Conservation (phyloP, 2,113 vertebrate genomes). For the Rhinopithecus roxellana region DNA sequence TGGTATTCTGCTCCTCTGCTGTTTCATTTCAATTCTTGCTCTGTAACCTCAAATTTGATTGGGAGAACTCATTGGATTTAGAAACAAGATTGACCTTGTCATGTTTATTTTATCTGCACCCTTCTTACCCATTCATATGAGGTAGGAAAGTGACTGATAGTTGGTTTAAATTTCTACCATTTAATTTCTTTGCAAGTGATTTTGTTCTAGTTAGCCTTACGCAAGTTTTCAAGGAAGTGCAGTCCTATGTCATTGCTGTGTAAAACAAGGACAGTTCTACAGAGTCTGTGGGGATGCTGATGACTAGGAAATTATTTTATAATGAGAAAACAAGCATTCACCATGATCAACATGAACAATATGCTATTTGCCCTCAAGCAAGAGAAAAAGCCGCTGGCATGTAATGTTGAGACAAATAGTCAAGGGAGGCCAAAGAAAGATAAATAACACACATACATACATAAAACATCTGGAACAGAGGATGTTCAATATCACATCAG, state of each 20-base stretch:
- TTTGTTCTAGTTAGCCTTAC: not conserved
- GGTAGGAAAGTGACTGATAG: not conserved
- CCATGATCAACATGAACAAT: not conserved
- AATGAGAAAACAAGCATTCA: conserved; percentile 15
- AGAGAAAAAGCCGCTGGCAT: not conserved
- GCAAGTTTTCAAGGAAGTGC: not conserved
- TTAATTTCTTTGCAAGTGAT: not conserved
- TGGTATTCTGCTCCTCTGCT: not conserved
- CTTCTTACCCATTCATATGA: not conserved
- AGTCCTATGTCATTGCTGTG: not conserved
- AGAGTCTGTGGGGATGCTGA: not conserved
- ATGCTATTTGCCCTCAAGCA: not conserved
- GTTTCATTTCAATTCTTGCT: not conserved
- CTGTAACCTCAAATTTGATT: not conserved
- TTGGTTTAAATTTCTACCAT: not conserved
- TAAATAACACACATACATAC: not conserved
- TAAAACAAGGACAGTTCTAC: conserved; percentile 16
- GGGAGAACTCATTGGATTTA: not conserved
- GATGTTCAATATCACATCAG: not conserved
- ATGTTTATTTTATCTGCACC: not conserved
- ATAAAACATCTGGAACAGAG: not conserved
- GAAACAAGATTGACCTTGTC: not conserved
- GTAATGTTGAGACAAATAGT: not conserved
- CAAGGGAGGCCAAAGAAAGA: not conserved
- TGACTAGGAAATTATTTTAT: conserved; percentile 24